Evolutionary conservation across 2,888 invertebrate genomes (phyloP), one percentile per base, ranked within the genome.

Genomic region (Odontocerum albicorne): DNA sequence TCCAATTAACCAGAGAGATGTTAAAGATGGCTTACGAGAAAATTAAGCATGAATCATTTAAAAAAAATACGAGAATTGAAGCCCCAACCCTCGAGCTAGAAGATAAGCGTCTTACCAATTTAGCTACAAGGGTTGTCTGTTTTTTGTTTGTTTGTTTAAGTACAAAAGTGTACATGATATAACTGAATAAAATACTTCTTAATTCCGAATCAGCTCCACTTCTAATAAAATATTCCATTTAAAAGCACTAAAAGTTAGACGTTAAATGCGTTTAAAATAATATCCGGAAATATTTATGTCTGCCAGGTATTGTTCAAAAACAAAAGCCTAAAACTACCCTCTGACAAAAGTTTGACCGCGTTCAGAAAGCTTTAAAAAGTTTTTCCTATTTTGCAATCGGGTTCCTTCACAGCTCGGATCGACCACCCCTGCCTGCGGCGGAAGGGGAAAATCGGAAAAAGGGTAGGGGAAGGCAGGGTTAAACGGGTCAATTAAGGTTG

Each of bases 401-500:
- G 20, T 35, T 15, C 45, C 35, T 12, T 32, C 31, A 12, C 32
- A 31, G 44, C 32, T 22, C 17, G 7, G 21, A 21, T 19, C 40
- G 40, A 40, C 10, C 27, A 10, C 27, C 10, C 27, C 10, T 4
- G 27, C 4, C 27, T 4, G 27, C 6, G 27, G 27, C 10, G 27
- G 27, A 27, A 27, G 10, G 4, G 27, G 27, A 10, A 10, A 27
- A 20, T 17, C 10, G 21, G 40, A 21, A 21, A n/a, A 40, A 3
- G 4, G 40, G 21, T 12, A 21, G 38, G 35, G 38, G 15, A 20
- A 40, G n/a, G 20, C 12, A 22, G 35, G 42, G 42, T 43, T 33
- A 17, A 39, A 20, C 27, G 38, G 52, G 52, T 45, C 52, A 52
- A 52, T 52, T 52, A 52, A 43, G 38, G 36, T 36, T 51, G 51